Conservation (phyloP, 2,888 invertebrate species). For the Eulithis prunata region DNA sequence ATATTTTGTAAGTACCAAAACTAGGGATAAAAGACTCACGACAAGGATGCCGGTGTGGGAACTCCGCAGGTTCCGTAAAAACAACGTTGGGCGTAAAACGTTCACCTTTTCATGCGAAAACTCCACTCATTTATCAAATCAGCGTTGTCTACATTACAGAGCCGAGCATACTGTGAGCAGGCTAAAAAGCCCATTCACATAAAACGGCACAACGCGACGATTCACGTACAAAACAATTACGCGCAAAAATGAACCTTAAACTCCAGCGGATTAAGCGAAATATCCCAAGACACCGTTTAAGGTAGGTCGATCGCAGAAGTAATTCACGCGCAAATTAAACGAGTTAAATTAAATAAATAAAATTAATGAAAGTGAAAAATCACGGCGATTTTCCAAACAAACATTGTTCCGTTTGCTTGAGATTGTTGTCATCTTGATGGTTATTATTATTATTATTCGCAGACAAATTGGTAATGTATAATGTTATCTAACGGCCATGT, state of each 20-base stretch:
- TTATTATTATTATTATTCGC: conserved; percentile 22
- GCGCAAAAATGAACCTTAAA: conserved; percentile 60
- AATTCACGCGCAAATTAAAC: conserved; percentile 69
- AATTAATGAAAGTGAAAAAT: conserved; percentile 70
- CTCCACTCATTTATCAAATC: conserved; percentile 77
- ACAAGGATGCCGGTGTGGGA: conserved; percentile 54
- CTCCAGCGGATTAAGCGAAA: conserved; percentile 33
- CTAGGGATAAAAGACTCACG: conserved; percentile 51
- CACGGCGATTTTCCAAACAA: conserved; percentile 62
- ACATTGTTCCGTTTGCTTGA: conserved; percentile 53
- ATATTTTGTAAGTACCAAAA: conserved; percentile 41
- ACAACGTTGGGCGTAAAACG: conserved; percentile 61
- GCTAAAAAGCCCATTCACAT: conserved; percentile 72
- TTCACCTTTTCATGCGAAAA: conserved; percentile 70
- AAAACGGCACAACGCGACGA: conserved; percentile 61
- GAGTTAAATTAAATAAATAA: conserved; percentile 73
- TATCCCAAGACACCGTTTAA: conserved; percentile 35
- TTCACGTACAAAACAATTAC: conserved; percentile 48
- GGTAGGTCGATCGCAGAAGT: conserved; percentile 56
- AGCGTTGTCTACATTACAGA: conserved; percentile 75
- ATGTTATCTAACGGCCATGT: no score
- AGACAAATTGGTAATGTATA: background rate
- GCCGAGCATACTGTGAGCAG: conserved; percentile 69
- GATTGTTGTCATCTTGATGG: conserved; percentile 45
- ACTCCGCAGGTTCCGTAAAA: conserved; percentile 62